These are phyloP conservation scores for Hypomecis atomaria DNA, from an alignment of 2,888 invertebrate species.

Conservation along the genomic window DNA sequence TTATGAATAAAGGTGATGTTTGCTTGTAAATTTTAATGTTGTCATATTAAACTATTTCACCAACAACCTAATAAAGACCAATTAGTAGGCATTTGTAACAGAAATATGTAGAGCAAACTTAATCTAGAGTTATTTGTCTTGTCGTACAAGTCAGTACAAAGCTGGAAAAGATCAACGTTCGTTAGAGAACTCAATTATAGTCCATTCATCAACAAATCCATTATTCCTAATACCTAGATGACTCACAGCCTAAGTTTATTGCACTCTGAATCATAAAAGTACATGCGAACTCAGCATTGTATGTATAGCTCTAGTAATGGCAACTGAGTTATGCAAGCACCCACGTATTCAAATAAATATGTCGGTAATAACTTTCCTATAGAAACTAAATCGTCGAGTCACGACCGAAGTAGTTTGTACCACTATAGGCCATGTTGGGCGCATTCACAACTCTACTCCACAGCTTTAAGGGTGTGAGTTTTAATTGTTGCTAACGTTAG, in stretches of 20 bases:
- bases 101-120: slow-evolving; percentile 28
- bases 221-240: slow-evolving; percentile 47
- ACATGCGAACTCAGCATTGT: slow-evolving; percentile 43
- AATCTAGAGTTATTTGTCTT: slow-evolving; percentile 15
- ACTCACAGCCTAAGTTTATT: slow-evolving; percentile 68
- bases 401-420: slow-evolving; percentile 66
- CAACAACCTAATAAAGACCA: neutral
- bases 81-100: neutral
- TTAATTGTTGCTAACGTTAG: slow-evolving; percentile 33
- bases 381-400: slow-evolving; percentile 79
- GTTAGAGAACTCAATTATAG: slow-evolving; percentile 26
- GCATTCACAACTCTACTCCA: slow-evolving; percentile 36
- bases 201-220: slow-evolving; percentile 28
- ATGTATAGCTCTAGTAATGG: slow-evolving; percentile 52
- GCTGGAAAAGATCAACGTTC: slow-evolving; percentile 24
- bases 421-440: slow-evolving; percentile 43
- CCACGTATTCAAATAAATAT: slow-evolving; percentile 81
- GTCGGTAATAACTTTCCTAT: slow-evolving; percentile 80
- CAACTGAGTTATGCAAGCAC: slow-evolving; percentile 73
- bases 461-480: slow-evolving; percentile 49
- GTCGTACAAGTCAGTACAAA: slow-evolving; percentile 13
- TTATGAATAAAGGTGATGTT: neutral
- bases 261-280: slow-evolving; percentile 65
- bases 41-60: neutral
- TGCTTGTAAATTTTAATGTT: neutral